A percentile compares a stretch with the other conserved stretches of the same genome.
Conservation (phyloP, 2,797 vertebrate species). For the Sparus aurata region DNA sequence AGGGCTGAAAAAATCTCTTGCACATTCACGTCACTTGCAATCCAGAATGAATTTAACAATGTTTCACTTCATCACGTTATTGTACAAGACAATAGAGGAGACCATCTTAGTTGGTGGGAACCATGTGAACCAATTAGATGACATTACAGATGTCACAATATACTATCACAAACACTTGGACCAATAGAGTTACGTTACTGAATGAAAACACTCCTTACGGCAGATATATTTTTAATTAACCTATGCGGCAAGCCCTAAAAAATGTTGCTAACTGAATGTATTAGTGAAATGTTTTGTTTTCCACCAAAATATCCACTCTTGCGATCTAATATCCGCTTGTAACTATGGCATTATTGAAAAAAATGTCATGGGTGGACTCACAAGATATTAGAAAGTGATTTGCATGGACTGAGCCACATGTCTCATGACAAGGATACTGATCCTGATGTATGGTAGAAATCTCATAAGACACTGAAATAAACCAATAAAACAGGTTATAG, state of each 20-base stretch:
- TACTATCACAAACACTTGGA: too few species aligned
- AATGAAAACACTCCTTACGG: too few species aligned
- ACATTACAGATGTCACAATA: too few species aligned
- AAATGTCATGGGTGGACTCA: background rate
- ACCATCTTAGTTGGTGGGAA: too few species aligned
- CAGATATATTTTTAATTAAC: background rate
- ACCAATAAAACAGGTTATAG: conserved; percentile 5
- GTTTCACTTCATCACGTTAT: too few species aligned
- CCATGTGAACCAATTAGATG: too few species aligned
- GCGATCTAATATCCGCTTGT: background rate
- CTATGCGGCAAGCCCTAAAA: background rate
- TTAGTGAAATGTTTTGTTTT: background rate
- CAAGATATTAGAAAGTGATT: background rate
- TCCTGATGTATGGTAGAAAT: background rate
- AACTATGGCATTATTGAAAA: background rate
- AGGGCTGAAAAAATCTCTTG: too few species aligned
- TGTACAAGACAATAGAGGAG: too few species aligned
- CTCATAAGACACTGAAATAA: background rate
- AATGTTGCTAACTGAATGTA: background rate
- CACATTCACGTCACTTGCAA: too few species aligned
- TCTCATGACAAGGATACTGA: background rate
- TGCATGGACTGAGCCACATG: background rate
- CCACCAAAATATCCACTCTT: background rate
- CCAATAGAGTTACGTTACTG: too few species aligned
- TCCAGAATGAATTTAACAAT: too few species aligned